Percentiles rank a stretch among this genome's conserved stretches.
Evolutionary conservation across 2,888 invertebrate species (phyloP).

Genomic region (Atherix ibis): DNA sequence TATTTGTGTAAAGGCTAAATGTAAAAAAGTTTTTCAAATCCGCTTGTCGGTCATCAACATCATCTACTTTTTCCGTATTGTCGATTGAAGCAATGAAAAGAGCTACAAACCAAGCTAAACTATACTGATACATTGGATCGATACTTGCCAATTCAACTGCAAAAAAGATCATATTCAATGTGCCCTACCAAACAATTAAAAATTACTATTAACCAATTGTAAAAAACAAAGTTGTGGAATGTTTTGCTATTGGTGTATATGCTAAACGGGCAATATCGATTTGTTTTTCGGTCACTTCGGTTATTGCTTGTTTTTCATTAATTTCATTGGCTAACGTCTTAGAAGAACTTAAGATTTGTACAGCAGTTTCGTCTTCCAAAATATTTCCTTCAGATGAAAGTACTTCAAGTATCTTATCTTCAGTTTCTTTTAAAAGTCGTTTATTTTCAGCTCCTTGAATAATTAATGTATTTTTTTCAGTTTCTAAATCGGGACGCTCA

Average conservation of each 20-base stretch:
- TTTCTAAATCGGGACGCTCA: slow-evolving; percentile 81
- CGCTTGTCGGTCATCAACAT: slow-evolving; percentile 52
- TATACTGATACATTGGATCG: slow-evolving; percentile 97
- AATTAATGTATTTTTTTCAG: slow-evolving; percentile 75
- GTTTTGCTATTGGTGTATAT: slow-evolving; percentile 79
- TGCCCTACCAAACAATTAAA: neutral
- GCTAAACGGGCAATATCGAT: slow-evolving; percentile 72
- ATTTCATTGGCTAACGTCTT: slow-evolving; percentile 84
- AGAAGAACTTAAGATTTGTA: slow-evolving; percentile 74
- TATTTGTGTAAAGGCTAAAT: slow-evolving; percentile 75
- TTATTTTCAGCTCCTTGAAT: slow-evolving; percentile 77
- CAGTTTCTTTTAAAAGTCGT: slow-evolving; percentile 69
- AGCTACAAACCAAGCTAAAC: slow-evolving; percentile 84
- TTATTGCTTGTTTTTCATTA: slow-evolving; percentile 74
- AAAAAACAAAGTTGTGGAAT: slow-evolving; percentile 83
- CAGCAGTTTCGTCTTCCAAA: slow-evolving; percentile 84
- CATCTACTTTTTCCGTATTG: slow-evolving; percentile 70
- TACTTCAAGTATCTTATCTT: slow-evolving; percentile 75
- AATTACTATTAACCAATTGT: slow-evolving; percentile 46
- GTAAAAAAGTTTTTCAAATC: slow-evolving; percentile 72
- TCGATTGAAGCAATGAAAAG: slow-evolving; percentile 75
- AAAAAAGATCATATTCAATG: slow-evolving; percentile 15
- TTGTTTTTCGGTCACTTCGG: slow-evolving; percentile 76
- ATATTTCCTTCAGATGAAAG: slow-evolving; percentile 60
- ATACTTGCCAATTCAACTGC: slow-evolving; percentile 73